Evolutionary conservation across 2,797 vertebrate genomes (phyloP), one percentile per base, ranked within the genome.

Genomic region (Poecilia gillii): DNA sequence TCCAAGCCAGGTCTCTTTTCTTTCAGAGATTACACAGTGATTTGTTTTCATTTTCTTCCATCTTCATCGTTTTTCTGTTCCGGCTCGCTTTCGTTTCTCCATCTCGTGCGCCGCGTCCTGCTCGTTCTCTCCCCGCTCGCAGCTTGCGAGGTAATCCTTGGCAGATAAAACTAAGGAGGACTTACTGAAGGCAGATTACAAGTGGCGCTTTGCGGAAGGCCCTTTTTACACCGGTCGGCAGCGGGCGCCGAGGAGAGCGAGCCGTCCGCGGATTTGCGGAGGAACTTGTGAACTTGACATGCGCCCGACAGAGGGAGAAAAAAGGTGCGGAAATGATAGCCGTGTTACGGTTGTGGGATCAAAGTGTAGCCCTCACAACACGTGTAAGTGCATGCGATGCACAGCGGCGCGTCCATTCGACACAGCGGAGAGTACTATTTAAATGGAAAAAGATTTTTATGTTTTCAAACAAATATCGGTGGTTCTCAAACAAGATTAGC

Each of bases 141-240:
- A 91, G 93, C 92, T 94, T 93, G 94, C 93, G 94, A 94, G 93
- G 94, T 95, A 96, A 96, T 96, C 95, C 94, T 91, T 93, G 94
- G 92, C 94, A 94, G 94, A 95, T 95, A 95, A 95, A 95, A 96
- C 94, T 95, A 95, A 96, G 92, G 95, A 96, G 94, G 94, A 95
- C 89, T 96, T 96, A 96, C 94, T 92, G 92, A 94, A 95, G 94
- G 91, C 94, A 96, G 95, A 96, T 96, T 96, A 96, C 94, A 92
- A 94, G 93, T 82, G 81, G 91, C 88, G 93, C 94, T 95, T 95
- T 94, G 94, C 93, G 88, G 90, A 94, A 94, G 93, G 89, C 92
- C 93, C 89, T 92, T 93, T 93, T 33, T 94, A 95, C 93, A 94
- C 90, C 92, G 91, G 90, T 85, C 92, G 88, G 91, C 33, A 87